phyloP scores from a whole-genome alignment of 2,888 invertebrate genomes.

The Schizaphis graminum region DNA sequence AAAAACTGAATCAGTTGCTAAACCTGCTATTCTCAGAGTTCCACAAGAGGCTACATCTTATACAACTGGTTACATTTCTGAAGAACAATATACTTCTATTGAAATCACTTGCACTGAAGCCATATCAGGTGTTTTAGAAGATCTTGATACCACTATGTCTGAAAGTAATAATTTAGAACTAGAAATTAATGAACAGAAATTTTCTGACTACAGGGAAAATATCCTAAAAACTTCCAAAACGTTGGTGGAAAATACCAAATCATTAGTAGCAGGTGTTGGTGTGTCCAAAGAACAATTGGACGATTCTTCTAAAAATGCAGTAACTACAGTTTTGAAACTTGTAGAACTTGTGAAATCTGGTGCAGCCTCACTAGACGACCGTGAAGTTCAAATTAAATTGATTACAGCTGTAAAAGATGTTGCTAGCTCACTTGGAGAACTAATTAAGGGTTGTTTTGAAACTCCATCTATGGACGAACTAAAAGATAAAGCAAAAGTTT shows the following conservation, averaged over 20 bases:
- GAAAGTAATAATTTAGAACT: conserved; percentile 98
- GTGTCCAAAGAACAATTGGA: conserved; percentile 97
- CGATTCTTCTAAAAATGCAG: conserved; percentile 96
- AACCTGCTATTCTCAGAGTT: conserved; percentile 91
- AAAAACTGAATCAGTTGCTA: conserved; percentile 91
- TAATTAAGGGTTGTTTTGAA: conserved; percentile 93
- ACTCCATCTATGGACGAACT: conserved; percentile 96
- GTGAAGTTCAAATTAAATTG: conserved; percentile 80
- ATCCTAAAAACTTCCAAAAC: conserved; percentile 98
- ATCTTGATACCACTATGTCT: conserved; percentile 97
- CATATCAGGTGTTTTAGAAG: conserved; percentile 97
- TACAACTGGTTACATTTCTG: conserved; percentile 53
- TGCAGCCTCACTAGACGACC: conserved; percentile 92
- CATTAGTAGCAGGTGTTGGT: conserved; percentile 93
- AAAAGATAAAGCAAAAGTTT: conserved; percentile 94
- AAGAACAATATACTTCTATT: conserved; percentile 59
- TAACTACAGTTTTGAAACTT: conserved; percentile 94
- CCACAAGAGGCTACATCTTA: conserved; percentile 82
- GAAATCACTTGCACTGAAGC: conserved; percentile 79
- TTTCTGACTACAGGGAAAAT: conserved; percentile 95
- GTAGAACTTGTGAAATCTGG: conserved; percentile 98
- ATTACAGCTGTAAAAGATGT: conserved; percentile 99
- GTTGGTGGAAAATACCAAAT: conserved; percentile 98
- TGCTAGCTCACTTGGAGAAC: conserved; percentile 93
- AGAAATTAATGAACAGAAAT: conserved; percentile 90